Percentiles rank a stretch among this genome's conserved stretches.
phyloP scores from a whole-genome alignment of 1,140 invertebrate species.

The Cryptotermes secundus region DNA sequence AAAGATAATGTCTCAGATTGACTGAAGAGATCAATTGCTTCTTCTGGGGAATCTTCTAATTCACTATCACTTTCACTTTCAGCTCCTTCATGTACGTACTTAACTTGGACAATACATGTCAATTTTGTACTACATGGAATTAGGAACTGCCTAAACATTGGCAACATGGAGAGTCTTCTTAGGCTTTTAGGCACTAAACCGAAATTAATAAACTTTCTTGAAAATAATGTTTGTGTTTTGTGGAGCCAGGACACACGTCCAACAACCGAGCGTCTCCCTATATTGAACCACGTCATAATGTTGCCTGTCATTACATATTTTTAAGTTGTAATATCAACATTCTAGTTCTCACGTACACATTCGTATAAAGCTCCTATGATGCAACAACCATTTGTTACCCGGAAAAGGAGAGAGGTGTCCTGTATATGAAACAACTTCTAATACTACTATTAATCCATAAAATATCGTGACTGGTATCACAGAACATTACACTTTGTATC shows the following conservation, averaged over 20 bases:
- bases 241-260: not conserved
- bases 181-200: not conserved
- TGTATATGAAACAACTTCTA: too few relatives aligned
- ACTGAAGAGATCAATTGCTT: not conserved
- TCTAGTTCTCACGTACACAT: too few relatives aligned
- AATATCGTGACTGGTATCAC: too few relatives aligned
- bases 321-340: too few relatives aligned
- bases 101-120: not conserved
- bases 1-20: not conserved
- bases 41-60: not conserved
- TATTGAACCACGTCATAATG: not conserved
- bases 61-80: conserved; percentile 7
- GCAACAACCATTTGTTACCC: too few relatives aligned
- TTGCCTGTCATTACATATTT: not conserved
- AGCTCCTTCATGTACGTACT: not conserved
- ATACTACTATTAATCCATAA: too few relatives aligned
- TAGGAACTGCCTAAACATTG: not conserved
- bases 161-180: not conserved
- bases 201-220: not conserved
- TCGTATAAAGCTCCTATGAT: too few relatives aligned
- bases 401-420: too few relatives aligned
- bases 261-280: not conserved
- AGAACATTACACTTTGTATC: too few relatives aligned
- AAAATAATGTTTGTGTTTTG: not conserved
- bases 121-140: not conserved